Evolutionary conservation across 2,113 vertebrate species (phyloP).

Genomic region (Pleuronectes platessa): DNA sequence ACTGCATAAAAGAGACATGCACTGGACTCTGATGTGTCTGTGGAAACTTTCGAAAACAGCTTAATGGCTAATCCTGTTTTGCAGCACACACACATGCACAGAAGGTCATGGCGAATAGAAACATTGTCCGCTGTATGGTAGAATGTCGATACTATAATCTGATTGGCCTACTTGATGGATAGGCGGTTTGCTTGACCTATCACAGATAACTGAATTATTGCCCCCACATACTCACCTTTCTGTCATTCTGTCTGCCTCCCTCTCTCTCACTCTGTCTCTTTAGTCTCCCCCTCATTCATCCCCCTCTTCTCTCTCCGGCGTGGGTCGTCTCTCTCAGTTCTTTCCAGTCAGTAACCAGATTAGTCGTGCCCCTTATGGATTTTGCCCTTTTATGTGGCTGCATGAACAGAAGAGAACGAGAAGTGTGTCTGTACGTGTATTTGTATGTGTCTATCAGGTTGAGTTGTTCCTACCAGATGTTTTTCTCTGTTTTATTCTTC

Average conservation of each 20-base stretch:
- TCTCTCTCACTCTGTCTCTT: slow-evolving; percentile 35
- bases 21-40: slow-evolving; percentile 5
- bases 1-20: slow-evolving; percentile 6
- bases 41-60: slow-evolving; percentile 46
- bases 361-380: slow-evolving; percentile 68
- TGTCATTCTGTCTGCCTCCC: slow-evolving; percentile 58
- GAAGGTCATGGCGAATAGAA: slow-evolving; percentile 72
- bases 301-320: slow-evolving; percentile 1
- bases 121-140: slow-evolving; percentile 55
- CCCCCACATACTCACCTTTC: slow-evolving; percentile 74
- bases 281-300: slow-evolving; percentile 12
- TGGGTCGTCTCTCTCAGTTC: slow-evolving; percentile 51
- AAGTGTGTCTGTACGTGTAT: slow-evolving; percentile 29
- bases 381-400: slow-evolving; percentile 71
- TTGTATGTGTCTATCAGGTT: slow-evolving; percentile 48
- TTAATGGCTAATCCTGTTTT: slow-evolving; percentile 58
- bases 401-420: slow-evolving; percentile 57
- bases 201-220: slow-evolving; percentile 75
- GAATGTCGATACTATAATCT: slow-evolving; percentile 78
- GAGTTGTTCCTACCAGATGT: slow-evolving; percentile 73
- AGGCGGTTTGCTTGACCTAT: slow-evolving; percentile 77
- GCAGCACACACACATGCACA: slow-evolving; percentile 32
- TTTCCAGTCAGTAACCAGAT: slow-evolving; percentile 71
- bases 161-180: slow-evolving; percentile 76
- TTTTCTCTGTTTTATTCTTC: slow-evolving; percentile 70